phyloP scores from a whole-genome alignment of 1,140 invertebrate genomes.

The Microplitis mediator region DNA sequence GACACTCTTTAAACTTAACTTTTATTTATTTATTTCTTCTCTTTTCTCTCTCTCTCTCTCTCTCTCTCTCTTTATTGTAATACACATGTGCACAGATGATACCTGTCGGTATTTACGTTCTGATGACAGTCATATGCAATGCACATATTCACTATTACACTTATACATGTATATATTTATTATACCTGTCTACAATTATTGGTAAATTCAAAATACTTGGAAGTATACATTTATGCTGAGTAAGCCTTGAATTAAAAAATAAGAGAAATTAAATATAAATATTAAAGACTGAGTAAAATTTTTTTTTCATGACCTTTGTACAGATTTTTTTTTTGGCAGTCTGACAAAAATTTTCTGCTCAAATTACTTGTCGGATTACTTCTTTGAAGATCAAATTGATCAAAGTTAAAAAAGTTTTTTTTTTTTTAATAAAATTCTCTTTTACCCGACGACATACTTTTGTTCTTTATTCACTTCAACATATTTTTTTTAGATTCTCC shows the following conservation, averaged over 20 bases:
- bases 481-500: too few relatives aligned
- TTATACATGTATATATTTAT: neutral
- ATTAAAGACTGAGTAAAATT: neutral
- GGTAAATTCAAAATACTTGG: too few relatives aligned
- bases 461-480: too few relatives aligned
- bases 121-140: neutral
- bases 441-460: neutral
- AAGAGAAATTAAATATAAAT: too few relatives aligned
- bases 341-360: neutral
- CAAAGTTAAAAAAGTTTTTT: neutral
- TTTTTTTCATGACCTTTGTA: neutral
- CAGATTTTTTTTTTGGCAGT: neutral
- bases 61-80: neutral
- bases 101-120: conserved; percentile 1
- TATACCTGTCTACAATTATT: too few relatives aligned
- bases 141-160: neutral
- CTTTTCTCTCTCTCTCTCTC: neutral
- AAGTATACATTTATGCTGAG: too few relatives aligned
- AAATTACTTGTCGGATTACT: neutral
- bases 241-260: too few relatives aligned
- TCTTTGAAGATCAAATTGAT: neutral
- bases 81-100: neutral
- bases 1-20: neutral
- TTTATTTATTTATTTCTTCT: too few relatives aligned
- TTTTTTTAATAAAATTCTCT: neutral